A percentile compares a stretch with the other conserved stretches of the same genome.
These are phyloP conservation scores for Drosophila tripunctata DNA, from an alignment of 2,888 invertebrate genomes.

Conservation along the genomic window DNA sequence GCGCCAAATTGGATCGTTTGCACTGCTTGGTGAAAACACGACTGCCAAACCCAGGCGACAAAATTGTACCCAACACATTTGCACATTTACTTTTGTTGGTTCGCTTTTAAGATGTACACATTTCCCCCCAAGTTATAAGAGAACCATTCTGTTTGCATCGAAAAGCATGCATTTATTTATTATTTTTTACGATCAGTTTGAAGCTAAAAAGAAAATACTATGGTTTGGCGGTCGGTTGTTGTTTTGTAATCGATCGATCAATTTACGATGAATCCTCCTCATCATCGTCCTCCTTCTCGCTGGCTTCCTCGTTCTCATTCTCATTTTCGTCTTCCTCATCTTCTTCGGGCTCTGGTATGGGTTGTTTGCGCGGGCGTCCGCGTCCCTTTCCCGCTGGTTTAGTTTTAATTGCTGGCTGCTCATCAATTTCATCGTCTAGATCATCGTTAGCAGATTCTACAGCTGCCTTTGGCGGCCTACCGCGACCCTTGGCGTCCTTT, in stretches of 20 bases:
- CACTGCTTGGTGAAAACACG: no score
- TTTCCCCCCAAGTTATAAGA: no score
- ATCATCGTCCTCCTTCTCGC: not conserved
- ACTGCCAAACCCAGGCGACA: no score
- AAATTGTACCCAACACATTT: no score
- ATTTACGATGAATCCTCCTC: not conserved
- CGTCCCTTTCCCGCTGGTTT: not conserved
- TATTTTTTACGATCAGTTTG: no score
- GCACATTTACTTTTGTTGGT: no score
- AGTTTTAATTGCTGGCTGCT: not conserved
- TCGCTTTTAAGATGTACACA: no score
- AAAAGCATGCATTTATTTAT: no score
- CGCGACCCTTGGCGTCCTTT: not conserved
- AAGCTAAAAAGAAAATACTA: no score
- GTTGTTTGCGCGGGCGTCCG: not conserved
- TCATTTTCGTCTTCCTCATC: not conserved
- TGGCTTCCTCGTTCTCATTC: not conserved
- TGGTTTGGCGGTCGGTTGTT: no score
- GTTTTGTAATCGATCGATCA: not conserved
- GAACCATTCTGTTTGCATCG: no score
- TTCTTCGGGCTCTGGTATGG: not conserved
- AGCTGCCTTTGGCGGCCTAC: not conserved
- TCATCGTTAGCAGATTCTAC: not conserved
- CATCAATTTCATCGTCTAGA: not conserved
- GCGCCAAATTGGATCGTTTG: no score